phyloP scores from a whole-genome alignment of 2,113 vertebrate genomes.

The Oenanthe oenanthe region DNA sequence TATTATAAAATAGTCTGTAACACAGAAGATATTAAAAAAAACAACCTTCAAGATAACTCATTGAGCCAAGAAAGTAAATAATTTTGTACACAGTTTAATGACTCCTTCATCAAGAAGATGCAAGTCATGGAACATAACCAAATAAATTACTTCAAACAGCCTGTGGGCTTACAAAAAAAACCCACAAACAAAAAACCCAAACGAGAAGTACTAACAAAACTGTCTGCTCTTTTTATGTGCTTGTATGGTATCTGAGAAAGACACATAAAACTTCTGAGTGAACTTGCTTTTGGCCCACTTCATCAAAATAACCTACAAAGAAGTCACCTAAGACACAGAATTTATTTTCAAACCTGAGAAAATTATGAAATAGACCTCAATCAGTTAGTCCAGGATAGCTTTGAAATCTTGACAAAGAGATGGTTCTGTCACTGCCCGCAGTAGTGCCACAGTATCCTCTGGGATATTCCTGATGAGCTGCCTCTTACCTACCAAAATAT shows the following conservation, averaged over 20 bases:
- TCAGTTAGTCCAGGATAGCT: constrained; percentile 68
- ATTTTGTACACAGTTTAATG: not conserved
- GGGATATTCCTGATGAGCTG: constrained; percentile 57
- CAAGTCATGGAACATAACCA: not conserved
- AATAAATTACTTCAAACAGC: not conserved
- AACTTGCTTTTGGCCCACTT: not conserved
- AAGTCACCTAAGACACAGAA: not conserved
- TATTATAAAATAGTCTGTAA: not conserved
- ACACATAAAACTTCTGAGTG: not conserved
- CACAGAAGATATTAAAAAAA: not conserved
- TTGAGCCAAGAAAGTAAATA: not conserved
- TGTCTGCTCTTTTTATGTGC: not conserved
- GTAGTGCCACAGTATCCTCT: constrained; percentile 1
- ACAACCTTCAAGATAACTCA: not conserved
- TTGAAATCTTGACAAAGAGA: constrained; percentile 68
- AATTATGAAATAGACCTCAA: not conserved
- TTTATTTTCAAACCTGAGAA: not conserved
- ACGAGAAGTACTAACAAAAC: not conserved
- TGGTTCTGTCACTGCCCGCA: constrained; percentile 40
- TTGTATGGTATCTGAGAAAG: not conserved
- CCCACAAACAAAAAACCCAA: not conserved
- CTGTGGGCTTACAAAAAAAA: not conserved
- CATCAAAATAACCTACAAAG: not conserved
- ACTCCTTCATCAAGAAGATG: not conserved
- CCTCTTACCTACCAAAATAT: constrained; percentile 52